Evolutionary conservation across 2,888 invertebrate genomes (phyloP).

Genomic region (Campoplex capitator): DNA sequence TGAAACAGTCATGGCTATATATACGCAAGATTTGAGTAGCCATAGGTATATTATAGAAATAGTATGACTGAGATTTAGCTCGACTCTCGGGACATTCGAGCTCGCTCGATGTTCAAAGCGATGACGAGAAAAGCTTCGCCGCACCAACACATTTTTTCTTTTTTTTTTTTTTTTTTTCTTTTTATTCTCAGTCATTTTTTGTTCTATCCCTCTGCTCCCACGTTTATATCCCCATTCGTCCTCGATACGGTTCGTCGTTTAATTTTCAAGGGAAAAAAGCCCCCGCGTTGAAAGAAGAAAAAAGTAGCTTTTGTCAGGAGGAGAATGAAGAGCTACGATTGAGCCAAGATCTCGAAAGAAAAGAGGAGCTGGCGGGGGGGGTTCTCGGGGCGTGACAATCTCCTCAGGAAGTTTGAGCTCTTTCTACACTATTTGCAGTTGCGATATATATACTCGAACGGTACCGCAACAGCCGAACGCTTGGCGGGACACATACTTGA

Average conservation of each 20-base stretch:
- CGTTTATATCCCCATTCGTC: not conserved
- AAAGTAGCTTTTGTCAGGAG: not conserved
- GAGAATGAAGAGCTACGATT: slow-evolving; percentile 15
- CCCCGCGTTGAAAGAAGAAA: not conserved
- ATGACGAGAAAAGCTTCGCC: too few relatives aligned
- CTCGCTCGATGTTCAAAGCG: not conserved
- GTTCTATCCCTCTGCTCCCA: not conserved
- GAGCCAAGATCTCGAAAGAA: slow-evolving; percentile 23
- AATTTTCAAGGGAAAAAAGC: not conserved
- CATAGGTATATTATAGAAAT: not conserved
- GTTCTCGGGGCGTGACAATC: slow-evolving; percentile 18
- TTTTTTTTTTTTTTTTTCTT: too few relatives aligned
- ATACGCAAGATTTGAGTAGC: not conserved
- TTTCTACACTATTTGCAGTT: slow-evolving; percentile 39
- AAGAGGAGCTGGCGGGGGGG: not conserved
- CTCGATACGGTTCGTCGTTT: not conserved
- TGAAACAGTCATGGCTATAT: too few relatives aligned
- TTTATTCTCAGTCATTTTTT: not conserved
- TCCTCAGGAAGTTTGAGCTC: slow-evolving; percentile 17
- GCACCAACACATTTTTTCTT: too few relatives aligned
- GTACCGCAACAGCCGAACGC: slow-evolving; percentile 33
- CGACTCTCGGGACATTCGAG: not conserved
- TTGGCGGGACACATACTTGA: slow-evolving; percentile 16
- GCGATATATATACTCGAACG: not conserved
- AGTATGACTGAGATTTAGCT: not conserved